Evolutionary conservation across 1,140 invertebrate genomes (phyloP), one percentile per base, ranked within the genome.

Genomic region (Eupristina koningsbergeri): DNA sequence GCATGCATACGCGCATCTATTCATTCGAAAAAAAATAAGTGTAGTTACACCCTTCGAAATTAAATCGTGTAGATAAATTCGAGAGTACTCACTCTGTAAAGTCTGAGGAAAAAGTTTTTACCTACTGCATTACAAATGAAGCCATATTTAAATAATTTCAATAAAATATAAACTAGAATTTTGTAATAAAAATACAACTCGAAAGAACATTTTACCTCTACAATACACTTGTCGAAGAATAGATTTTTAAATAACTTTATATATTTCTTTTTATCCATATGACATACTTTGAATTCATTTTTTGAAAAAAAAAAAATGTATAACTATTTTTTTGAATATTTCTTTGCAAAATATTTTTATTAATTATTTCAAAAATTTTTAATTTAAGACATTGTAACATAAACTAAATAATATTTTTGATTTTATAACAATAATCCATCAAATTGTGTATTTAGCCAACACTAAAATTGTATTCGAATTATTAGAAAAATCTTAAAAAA

Each of bases 1-100:
- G 61, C 39, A 58, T 81, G 41, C 58, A 80, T 50, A 74, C 67
- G 67, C 80, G 22, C 80, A 31, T 45, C 41, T 31, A 36, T n/a
- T n/a, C 45, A 22, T 50, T 8, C 67, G n/a, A 22, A 31, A 22
- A 19, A 71, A 3, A 71, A 1, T 36, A 39, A 50, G 26, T 77
- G n/a, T 6, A 36, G 31, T 34, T 61, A 34, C 47, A 39, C 75
- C 75, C 61, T 39, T 77, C 22, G 5, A 17, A 58, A 2, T 41
- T 15, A 17, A 58, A 2, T 41, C 34, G 36, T 19, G 36, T 34
- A 41, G 45, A 36, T 11, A n/a, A 13, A 13, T 71, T 71, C 6
- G 5, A 71, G 19, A 36, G 19, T 19, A 41, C 67, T 71, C 17
- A 71, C 67, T 41, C 26, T n/a, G n/a, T 71, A 41, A 17, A 71